Base-by-base conservation (phyloP, 2,888 invertebrate genomes). In the Hydrotaea diabolus region DNA sequence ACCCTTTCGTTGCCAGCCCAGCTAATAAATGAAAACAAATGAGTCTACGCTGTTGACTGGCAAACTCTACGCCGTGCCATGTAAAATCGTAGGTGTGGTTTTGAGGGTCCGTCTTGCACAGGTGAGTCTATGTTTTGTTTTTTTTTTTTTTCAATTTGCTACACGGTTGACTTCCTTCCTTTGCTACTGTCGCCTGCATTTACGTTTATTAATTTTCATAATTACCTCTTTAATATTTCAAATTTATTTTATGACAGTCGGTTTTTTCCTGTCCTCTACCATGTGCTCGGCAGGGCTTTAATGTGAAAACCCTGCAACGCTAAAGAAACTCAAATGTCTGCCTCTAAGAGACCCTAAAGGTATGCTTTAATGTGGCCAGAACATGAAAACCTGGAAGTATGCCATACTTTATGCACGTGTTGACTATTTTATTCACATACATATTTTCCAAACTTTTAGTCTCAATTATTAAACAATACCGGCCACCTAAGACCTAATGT, bases 181-280 rank as follows among this genome's bases (percentile, higher is more conserved):
- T 36, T 19, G 21, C 17, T 11, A 17, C 39, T 13, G n/a, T 59
- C 17, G 9, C 23, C 19, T 5, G 4, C 36, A 69, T 78, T 64
- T 55, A 73, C 53, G 11, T 73, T 80, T 79, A 79, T 79, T 73
- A 79, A 64, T 64, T 79, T 73, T 73, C 23, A 39, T 80, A 71
- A 80, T 76, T 71, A 76, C 19, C 4, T 36, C 26, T 69, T 62
- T 76, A 80, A 55, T 62, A 62, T 17, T 62, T 62, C 53, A 15
- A 43, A 23, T 62, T 73, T 55, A 64, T 78, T 72, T 78, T 72
- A 78, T 72, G 72, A 36, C 57, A 39, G n/a, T n/a, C n/a, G n/a
- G n/a, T n/a, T 26, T 55, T 72, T 19, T 21, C 23, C 13, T 19
- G 17, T 69, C 21, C 1, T 46, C 11, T 19, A 21, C 46, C n/a